These are phyloP conservation scores for Triops cancriformis DNA, from an alignment of 1,140 invertebrate species.

Conservation along the genomic window DNA sequence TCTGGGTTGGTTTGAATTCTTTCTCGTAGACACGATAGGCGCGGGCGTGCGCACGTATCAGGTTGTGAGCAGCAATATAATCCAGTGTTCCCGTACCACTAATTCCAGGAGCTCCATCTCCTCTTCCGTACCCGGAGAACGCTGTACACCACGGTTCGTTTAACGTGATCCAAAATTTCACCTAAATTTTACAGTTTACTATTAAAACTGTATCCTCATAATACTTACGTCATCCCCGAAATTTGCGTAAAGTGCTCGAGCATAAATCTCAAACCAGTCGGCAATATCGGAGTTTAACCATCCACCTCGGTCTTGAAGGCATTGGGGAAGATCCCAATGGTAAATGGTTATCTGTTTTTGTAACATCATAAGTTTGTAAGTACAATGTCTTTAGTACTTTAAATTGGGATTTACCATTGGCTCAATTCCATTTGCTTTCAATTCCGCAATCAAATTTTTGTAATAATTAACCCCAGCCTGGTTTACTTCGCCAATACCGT, in stretches of 20 bases:
- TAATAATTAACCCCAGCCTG: conserved; percentile 37
- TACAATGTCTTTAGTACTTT: background rate
- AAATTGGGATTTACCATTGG: conserved; percentile 35
- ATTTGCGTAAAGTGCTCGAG: conserved; percentile 46
- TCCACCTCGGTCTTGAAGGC: conserved; percentile 31
- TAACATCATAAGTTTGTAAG: background rate
- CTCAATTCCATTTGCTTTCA: conserved; percentile 35
- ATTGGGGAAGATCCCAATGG: conserved; percentile 33
- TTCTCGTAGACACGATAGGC: conserved; percentile 36
- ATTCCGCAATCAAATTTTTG: conserved; percentile 34
- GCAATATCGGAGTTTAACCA: conserved; percentile 30
- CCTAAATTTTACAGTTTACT: conserved; percentile 28
- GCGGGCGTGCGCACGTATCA: conserved; percentile 45
- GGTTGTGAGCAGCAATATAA: conserved; percentile 24
- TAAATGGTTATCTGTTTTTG: conserved; percentile 24
- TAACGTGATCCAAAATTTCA: conserved; percentile 58
- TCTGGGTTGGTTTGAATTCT: conserved; percentile 31
- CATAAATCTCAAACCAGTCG: conserved; percentile 45
- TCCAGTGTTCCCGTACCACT: conserved; percentile 33
- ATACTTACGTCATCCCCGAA: conserved; percentile 45
- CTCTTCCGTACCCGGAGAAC: conserved; percentile 49
- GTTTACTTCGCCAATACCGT: conserved; percentile 34
- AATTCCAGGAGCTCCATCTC: conserved; percentile 33
- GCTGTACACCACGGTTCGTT: conserved; percentile 62
- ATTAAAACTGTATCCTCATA: background rate